Conservation (phyloP, 92 coral and sea anemone species). For the Galaxea fascicularis region DNA sequence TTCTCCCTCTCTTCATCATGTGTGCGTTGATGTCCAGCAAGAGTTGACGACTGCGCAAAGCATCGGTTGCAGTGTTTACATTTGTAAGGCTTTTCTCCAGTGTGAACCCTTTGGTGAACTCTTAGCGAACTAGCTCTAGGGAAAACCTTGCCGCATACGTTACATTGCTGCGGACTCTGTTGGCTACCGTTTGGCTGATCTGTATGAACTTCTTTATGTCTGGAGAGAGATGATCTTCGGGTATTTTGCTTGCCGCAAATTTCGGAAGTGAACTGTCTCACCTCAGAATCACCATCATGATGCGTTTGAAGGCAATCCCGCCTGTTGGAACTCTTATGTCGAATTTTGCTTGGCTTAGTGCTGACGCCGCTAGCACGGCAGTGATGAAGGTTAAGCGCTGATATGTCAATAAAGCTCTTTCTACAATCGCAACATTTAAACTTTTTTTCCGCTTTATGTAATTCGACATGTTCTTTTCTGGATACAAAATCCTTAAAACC, state of each 20-base stretch:
- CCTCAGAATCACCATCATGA: neutral
- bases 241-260: constrained; percentile 23
- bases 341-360: neutral
- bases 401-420: neutral
- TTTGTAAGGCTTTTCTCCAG: constrained; percentile 30
- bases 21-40: constrained; percentile 2
- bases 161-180: neutral
- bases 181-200: neutral
- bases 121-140: neutral
- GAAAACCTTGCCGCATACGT: constrained; percentile 3
- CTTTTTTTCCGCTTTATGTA: constrained; percentile 1
- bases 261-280: constrained; percentile 13
- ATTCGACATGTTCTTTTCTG: neutral
- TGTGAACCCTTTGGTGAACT: constrained; percentile 11
- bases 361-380: neutral
- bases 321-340: neutral
- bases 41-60: constrained; percentile 15
- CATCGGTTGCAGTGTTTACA: constrained; percentile 8
- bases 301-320: neutral
- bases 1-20: neutral
- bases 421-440: constrained; percentile 30
- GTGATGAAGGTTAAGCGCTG: neutral
- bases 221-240: neutral
- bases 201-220: constrained; percentile 15
- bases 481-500: neutral